phyloP scores from a whole-genome alignment of 1,140 invertebrate species.

The Drosophila novamexicana region DNA sequence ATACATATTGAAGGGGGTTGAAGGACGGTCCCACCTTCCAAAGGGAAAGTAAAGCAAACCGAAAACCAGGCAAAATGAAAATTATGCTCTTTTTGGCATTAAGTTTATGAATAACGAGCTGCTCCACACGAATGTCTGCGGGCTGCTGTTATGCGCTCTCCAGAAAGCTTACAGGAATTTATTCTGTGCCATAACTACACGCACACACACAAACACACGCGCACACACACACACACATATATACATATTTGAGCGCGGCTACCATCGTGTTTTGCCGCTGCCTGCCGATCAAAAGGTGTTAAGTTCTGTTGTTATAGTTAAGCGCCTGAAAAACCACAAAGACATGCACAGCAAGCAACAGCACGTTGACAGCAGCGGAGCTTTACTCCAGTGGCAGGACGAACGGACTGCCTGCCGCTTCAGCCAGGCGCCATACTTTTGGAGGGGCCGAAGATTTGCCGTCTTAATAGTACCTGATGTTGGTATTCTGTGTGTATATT shows the following conservation, averaged over 20 bases:
- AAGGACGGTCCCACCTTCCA: constrained; percentile 10
- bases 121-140: constrained; percentile 31
- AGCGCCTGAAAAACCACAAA: constrained; percentile 71
- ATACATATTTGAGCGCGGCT: constrained; percentile 11
- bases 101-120: constrained; percentile 80
- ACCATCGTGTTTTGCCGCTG: constrained; percentile 39
- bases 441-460: constrained; percentile 14
- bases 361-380: constrained; percentile 29
- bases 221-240: constrained; percentile 3
- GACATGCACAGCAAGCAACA: constrained; percentile 56
- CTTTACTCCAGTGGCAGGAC: neutral
- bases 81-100: constrained; percentile 82
- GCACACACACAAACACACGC: constrained; percentile 8
- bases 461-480: constrained; percentile 3
- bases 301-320: constrained; percentile 75
- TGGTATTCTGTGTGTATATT: constrained; percentile 6
- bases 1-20: neutral
- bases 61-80: constrained; percentile 70
- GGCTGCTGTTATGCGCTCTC: constrained; percentile 46
- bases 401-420: neutral
- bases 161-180: constrained; percentile 72
- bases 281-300: constrained; percentile 80
- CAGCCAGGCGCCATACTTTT: constrained; percentile 14
- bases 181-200: constrained; percentile 71
- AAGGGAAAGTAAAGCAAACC: constrained; percentile 62